Evolutionary conservation across 2,797 vertebrate genomes (phyloP).

Genomic region (Micromesistius poutassou): DNA sequence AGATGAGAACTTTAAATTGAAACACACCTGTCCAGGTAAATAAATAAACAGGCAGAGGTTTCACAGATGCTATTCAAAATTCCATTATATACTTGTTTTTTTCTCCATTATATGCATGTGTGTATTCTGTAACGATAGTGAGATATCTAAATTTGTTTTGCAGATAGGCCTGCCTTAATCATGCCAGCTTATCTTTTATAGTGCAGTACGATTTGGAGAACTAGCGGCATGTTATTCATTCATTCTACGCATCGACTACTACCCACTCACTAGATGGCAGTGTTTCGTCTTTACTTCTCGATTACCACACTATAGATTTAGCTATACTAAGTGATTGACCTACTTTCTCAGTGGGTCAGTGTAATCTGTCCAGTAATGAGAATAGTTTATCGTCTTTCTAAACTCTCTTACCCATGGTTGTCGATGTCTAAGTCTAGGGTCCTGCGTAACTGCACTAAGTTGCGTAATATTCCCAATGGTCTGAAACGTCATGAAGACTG

Average conservation of each 20-base stretch:
- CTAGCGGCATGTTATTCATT: not conserved
- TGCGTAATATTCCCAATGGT: not conserved
- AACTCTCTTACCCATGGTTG: constrained; percentile 28
- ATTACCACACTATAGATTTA: constrained; percentile 29
- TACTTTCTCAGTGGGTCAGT: constrained; percentile 61
- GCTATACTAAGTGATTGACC: constrained; percentile 55
- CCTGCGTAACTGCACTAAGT: constrained; percentile 32
- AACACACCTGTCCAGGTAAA: constrained; percentile 85
- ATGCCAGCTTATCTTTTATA: not conserved
- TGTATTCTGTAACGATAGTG: not conserved
- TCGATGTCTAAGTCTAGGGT: constrained; percentile 36
- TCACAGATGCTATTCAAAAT: not conserved
- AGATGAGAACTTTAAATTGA: constrained; percentile 93
- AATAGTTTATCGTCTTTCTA: constrained; percentile 32
- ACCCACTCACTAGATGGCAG: constrained; percentile 67
- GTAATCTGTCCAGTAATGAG: constrained; percentile 35
- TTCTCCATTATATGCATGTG: not conserved
- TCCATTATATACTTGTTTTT: not conserved
- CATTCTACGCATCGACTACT: not conserved
- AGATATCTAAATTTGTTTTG: not conserved
- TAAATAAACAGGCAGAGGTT: not conserved
- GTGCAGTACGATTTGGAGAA: not conserved
- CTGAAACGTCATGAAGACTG: not conserved
- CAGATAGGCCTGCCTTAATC: constrained; percentile 1
- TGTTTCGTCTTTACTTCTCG: constrained; percentile 46